A percentile compares a stretch with the other conserved stretches of the same genome.
These are phyloP conservation scores for Chymomyza costata DNA, from an alignment of 1,140 invertebrate species.

Conservation along the genomic window DNA sequence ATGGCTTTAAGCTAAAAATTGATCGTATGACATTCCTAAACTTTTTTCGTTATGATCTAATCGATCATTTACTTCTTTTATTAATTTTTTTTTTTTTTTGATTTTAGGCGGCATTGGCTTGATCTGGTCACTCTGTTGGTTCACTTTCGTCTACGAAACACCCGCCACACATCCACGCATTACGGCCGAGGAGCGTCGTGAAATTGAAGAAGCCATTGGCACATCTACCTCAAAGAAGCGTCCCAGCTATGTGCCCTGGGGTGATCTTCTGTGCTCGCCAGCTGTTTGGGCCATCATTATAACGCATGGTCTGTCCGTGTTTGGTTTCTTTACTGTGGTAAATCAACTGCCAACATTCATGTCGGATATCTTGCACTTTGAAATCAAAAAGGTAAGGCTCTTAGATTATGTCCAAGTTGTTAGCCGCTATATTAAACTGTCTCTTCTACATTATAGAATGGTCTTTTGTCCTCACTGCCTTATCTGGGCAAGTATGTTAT, in stretches of 20 bases:
- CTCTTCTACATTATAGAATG: constrained; percentile 80
- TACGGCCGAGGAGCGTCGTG: constrained; percentile 84
- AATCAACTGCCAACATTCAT: constrained; percentile 96
- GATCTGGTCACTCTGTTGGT: constrained; percentile 90
- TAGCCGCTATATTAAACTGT: neutral
- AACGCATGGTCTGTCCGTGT: constrained; percentile 93
- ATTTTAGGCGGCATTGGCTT: constrained; percentile 80
- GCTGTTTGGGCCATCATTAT: constrained; percentile 95
- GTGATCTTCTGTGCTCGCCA: constrained; percentile 83
- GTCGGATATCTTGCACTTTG: constrained; percentile 90
- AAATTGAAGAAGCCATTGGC: constrained; percentile 86
- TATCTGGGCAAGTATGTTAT: constrained; percentile 90
- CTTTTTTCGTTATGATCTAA: neutral
- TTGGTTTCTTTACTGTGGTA: constrained; percentile 95
- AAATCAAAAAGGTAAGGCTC: constrained; percentile 86
- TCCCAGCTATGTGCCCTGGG: constrained; percentile 87
- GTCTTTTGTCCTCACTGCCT: constrained; percentile 89
- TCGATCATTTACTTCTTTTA: neutral
- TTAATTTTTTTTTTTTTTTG: neutral
- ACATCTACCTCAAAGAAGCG: constrained; percentile 77
- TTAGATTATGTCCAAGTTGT: neutral
- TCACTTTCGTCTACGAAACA: constrained; percentile 88
- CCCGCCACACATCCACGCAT: constrained; percentile 92
- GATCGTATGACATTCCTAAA: neutral
- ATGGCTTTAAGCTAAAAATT: neutral